These are phyloP conservation scores for Anaspis maculata DNA, from an alignment of 2,888 invertebrate genomes.

Conservation along the genomic window DNA sequence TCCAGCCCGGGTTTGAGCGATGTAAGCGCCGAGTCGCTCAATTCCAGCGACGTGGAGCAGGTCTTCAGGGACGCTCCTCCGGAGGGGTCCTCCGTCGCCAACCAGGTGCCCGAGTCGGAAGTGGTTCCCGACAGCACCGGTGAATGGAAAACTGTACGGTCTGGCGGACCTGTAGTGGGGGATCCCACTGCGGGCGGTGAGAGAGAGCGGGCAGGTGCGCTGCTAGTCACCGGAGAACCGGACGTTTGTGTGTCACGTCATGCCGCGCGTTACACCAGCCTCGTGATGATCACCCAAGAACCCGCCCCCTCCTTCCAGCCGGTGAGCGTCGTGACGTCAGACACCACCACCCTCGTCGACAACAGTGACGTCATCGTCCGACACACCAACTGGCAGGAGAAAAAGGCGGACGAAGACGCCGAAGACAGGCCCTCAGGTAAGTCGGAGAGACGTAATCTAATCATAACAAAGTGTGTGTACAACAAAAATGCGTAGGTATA, in stretches of 20 bases:
- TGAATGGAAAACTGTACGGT: constrained; percentile 36
- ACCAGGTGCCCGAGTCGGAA: constrained; percentile 8
- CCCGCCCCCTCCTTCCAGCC: constrained; percentile 43
- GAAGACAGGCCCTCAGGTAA: constrained; percentile 13
- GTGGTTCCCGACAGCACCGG: constrained; percentile 15
- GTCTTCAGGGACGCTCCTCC: constrained; percentile 6
- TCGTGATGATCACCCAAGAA: constrained; percentile 85
- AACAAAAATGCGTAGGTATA: too few relatives aligned
- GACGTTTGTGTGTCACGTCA: constrained; percentile 27
- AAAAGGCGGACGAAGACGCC: constrained; percentile 12
- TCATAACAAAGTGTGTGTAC: too few relatives aligned
- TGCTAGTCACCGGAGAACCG: constrained; percentile 34
- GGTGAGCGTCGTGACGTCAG: constrained; percentile 68
- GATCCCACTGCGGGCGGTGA: constrained; percentile 27
- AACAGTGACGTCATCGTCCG: constrained; percentile 52
- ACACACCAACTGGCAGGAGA: constrained; percentile 56
- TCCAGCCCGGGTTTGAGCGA: constrained; percentile 36
- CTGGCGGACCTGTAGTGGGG: constrained; percentile 35
- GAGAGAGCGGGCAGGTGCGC: constrained; percentile 44
- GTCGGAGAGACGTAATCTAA: too few relatives aligned
- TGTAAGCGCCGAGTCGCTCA: constrained; percentile 35
- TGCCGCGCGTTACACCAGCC: constrained; percentile 72
- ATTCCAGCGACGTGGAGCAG: constrained; percentile 33
- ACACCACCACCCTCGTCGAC: constrained; percentile 56
- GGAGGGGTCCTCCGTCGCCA: too few relatives aligned